Evolutionary conservation across 2,113 vertebrate species (phyloP).

Genomic region (Megalops atlanticus): DNA sequence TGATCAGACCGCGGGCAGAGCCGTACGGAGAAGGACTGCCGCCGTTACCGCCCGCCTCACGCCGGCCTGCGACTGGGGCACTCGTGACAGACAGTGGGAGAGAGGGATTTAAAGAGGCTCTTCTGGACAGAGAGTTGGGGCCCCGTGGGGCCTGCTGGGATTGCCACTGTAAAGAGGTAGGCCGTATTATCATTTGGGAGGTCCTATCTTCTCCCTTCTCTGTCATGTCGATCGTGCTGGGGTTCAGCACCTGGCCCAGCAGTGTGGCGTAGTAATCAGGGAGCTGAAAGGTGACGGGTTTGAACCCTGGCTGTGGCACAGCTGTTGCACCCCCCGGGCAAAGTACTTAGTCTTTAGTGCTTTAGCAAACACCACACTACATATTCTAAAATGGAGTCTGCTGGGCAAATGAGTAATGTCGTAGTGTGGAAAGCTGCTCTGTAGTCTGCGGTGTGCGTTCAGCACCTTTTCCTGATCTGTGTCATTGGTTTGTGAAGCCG

Average conservation of each 20-base stretch:
- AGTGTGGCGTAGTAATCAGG: not conserved
- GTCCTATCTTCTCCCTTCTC: too few relatives aligned
- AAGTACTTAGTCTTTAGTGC: too few relatives aligned
- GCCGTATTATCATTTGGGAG: too few relatives aligned
- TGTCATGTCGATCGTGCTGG: too few relatives aligned
- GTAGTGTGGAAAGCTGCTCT: not conserved
- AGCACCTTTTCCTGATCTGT: not conserved
- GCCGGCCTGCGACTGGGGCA: too few relatives aligned
- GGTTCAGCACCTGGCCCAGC: not conserved
- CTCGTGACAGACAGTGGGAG: conserved; percentile 18
- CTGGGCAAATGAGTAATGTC: not conserved
- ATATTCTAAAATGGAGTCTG: too few relatives aligned
- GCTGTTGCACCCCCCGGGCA: not conserved
- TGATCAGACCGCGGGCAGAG: conserved; percentile 38
- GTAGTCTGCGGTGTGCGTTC: not conserved
- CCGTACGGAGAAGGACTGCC: conserved; percentile 36
- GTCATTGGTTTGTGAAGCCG: not conserved
- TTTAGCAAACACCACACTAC: too few relatives aligned
- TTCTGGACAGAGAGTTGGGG: too few relatives aligned
- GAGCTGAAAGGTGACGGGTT: not conserved
- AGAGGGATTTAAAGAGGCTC: not conserved
- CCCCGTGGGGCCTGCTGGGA: not conserved
- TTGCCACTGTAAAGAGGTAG: not conserved
- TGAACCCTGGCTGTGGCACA: not conserved
- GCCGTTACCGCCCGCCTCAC: too few relatives aligned